Conservation (phyloP, 2,888 invertebrate species). For the Pristionchus arcanus region DNA sequence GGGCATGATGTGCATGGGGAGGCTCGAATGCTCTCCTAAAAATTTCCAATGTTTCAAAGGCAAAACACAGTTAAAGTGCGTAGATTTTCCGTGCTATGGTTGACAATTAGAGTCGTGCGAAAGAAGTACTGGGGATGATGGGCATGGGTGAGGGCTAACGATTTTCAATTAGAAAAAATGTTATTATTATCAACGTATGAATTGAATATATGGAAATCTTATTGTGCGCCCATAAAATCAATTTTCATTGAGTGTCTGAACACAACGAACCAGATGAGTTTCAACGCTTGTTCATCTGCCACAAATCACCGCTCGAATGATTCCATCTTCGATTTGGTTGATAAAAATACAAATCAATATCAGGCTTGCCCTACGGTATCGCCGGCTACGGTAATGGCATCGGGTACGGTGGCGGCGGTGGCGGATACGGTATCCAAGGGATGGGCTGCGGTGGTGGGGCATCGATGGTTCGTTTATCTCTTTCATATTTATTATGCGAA, state of each 20-base stretch:
- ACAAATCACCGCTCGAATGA: background rate
- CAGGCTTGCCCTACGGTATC: conserved; percentile 21
- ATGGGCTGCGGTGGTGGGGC: background rate
- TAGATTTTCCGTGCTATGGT: no score
- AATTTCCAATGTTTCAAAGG: no score
- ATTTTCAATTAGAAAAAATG: background rate
- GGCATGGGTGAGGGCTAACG: no score
- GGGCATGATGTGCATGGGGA: no score
- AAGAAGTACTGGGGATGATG: no score
- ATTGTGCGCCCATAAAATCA: no score
- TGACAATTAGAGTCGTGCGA: no score
- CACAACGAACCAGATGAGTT: no score
- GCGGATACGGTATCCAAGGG: background rate
- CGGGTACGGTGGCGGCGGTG: background rate
- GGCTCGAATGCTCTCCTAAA: no score
- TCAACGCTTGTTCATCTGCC: background rate
- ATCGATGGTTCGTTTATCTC: background rate
- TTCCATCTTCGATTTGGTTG: background rate
- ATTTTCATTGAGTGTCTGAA: background rate
- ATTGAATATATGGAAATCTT: background rate
- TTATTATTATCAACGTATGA: no score
- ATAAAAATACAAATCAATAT: background rate
- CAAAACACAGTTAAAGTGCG: no score
- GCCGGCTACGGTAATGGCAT: background rate
- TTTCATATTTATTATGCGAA: background rate